Evolutionary conservation across 2,888 invertebrate genomes (phyloP), one percentile per base, ranked within the genome.

Genomic region (Dryocosmus kuriphilus): DNA sequence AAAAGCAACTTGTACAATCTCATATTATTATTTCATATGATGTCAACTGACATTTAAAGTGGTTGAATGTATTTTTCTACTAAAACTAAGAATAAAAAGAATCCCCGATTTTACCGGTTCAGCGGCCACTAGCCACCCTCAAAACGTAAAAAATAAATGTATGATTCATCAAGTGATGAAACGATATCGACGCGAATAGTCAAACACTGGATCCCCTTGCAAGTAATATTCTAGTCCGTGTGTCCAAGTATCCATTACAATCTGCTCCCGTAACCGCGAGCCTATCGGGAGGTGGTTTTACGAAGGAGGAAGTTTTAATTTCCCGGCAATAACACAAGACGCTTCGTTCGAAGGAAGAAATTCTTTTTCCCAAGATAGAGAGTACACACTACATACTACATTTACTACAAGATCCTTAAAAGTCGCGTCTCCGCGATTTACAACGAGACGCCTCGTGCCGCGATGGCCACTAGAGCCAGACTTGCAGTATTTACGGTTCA

Each of bases 401-500:
- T 46, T 16, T 14, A 57, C 24, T 22, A 27, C 46, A 46, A 27
- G 67, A 71, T 46, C 46, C 67, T 71, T 67, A 46, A 67, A 67
- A 46, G 67, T 71, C 46, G 46, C 46, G 46, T 46, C 67, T 46
- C 27, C 67, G 51, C 30, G 51, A 71, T 71, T 71, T 51, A 71
- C 51, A 71, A 51, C 71, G 71, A 71, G 30, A 71, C 46, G 67
- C 51, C 71, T 71, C 51, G 71, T 71, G 71, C 67, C 67, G 46
- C 46, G 51, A 71, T 51, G 71, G 71, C 71, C 71, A 71, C 71
- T 71, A 71, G 51, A 71, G 71, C 30, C 71, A 71, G 71, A 71
- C 71, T 30, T 71, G 22, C 71, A 71, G 71, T 71, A 71, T 71
- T 71, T 71, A 71, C 71, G 71, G 71, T 71, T 71, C 71, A 71